phyloP scores from a whole-genome alignment of 2,113 vertebrate genomes.

The Coregonus clupeaformis region DNA sequence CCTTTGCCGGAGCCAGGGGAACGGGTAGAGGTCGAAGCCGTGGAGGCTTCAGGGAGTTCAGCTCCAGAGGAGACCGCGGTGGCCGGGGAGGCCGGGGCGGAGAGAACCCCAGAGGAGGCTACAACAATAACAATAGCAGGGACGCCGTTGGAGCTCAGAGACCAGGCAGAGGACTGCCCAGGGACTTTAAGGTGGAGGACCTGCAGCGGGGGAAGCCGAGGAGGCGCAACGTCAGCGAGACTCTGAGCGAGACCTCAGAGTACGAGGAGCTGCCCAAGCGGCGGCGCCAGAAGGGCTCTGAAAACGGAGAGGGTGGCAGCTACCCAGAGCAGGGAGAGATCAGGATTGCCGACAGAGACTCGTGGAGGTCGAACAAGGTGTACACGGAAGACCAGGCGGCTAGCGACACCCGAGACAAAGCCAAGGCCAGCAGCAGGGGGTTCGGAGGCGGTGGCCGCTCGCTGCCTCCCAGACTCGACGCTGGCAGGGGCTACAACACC shows the following conservation, averaged over 20 bases:
- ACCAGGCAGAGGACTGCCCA: conserved; percentile 67
- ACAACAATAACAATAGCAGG: conserved; percentile 55
- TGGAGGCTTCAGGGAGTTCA: conserved; percentile 90
- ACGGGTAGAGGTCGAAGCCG: conserved; percentile 82
- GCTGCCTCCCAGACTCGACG: conserved; percentile 88
- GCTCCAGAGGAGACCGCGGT: conserved; percentile 77
- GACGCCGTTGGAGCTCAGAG: conserved; percentile 61
- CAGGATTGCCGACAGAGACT: conserved; percentile 85
- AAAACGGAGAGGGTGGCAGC: conserved; percentile 75
- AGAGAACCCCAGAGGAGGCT: conserved; percentile 64
- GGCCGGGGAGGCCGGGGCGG: conserved; percentile 17
- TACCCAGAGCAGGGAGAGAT: conserved; percentile 73
- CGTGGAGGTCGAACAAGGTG: conserved; percentile 90
- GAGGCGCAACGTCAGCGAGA: conserved; percentile 91
- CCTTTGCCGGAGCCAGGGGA: conserved; percentile 85
- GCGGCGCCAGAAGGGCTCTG: conserved; percentile 83
- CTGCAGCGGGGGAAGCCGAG: conserved; percentile 85
- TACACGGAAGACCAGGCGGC: conserved; percentile 82
- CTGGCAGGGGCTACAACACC: conserved; percentile 46
- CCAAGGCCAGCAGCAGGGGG: conserved; percentile 71
- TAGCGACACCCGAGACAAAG: conserved; percentile 76
- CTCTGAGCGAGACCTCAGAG: conserved; percentile 92
- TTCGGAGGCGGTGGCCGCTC: conserved; percentile 80
- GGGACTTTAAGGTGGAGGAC: conserved; percentile 86
- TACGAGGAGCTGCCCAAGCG: conserved; percentile 95